These are phyloP conservation scores for Dendrocincla fuliginosa DNA, from an alignment of 2,797 vertebrate genomes.

Conservation along the genomic window DNA sequence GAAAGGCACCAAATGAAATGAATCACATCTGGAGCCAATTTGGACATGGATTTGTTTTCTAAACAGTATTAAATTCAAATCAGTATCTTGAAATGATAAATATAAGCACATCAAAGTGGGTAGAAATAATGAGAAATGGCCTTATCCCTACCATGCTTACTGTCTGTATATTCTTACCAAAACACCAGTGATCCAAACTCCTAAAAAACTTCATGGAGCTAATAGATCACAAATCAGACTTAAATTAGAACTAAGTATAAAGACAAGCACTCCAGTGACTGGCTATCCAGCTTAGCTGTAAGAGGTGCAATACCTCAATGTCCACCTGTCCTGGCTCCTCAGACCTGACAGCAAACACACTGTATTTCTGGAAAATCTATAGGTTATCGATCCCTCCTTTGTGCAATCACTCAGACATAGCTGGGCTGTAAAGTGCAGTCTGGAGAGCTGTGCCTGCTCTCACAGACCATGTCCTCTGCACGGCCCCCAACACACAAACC, in stretches of 20 bases:
- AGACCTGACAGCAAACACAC: background rate
- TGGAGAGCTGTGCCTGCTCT: background rate
- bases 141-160: background rate
- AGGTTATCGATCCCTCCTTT: background rate
- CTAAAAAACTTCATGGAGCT: slow-evolving; percentile 14
- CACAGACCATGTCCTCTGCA: background rate
- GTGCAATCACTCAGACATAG: background rate
- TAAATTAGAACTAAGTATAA: background rate
- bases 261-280: background rate
- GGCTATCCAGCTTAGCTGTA: background rate
- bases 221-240: slow-evolving; percentile 5
- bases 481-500: background rate
- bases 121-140: background rate
- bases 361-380: background rate
- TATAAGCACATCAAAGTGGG: background rate
- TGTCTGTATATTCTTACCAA: background rate
- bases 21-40: slow-evolving; percentile 1
- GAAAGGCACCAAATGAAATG: slow-evolving; percentile 30
- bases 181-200: background rate
- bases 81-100: background rate
- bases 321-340: background rate
- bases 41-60: background rate
- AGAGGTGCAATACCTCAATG: background rate
- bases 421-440: background rate
- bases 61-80: slow-evolving; percentile 39